A percentile compares a stretch with the other conserved stretches of the same genome.
Evolutionary conservation across 2,797 vertebrate genomes (phyloP).

Genomic region (Protosalanx chinensis): DNA sequence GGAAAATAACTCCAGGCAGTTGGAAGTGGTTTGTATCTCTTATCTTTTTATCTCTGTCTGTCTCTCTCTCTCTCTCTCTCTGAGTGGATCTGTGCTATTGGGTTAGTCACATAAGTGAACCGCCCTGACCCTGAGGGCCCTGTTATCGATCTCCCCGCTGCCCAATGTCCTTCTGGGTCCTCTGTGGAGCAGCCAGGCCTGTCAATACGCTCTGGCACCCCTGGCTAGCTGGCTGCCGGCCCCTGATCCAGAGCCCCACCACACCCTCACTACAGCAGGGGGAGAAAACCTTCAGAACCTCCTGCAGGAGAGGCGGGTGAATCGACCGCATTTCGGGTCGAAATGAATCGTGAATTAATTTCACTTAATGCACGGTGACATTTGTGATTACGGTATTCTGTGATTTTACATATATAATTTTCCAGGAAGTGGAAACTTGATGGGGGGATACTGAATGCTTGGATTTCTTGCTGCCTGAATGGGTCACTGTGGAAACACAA

Average conservation of each 20-base stretch:
- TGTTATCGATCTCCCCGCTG: constrained; percentile 6
- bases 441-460: no score
- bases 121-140: constrained; percentile 2
- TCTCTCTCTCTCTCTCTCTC: neutral
- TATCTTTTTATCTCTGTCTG: no score
- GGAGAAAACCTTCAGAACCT: neutral
- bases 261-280: neutral
- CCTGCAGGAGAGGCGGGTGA: neutral
- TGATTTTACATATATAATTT: neutral
- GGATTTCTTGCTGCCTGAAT: no score
- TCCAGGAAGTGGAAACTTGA: no score
- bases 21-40: no score
- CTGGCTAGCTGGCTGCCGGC: neutral
- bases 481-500: no score
- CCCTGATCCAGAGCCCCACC: neutral
- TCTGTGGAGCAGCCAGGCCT: neutral
- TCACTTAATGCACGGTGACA: neutral
- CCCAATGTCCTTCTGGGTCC: neutral
- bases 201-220: neutral
- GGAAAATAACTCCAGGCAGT: neutral
- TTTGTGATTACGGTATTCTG: neutral
- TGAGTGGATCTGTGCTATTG: neutral
- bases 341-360: neutral
- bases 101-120: constrained; percentile 6
- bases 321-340: neutral